These are phyloP conservation scores for Dasypolia templi DNA, from an alignment of 2,888 invertebrate genomes.

Conservation along the genomic window DNA sequence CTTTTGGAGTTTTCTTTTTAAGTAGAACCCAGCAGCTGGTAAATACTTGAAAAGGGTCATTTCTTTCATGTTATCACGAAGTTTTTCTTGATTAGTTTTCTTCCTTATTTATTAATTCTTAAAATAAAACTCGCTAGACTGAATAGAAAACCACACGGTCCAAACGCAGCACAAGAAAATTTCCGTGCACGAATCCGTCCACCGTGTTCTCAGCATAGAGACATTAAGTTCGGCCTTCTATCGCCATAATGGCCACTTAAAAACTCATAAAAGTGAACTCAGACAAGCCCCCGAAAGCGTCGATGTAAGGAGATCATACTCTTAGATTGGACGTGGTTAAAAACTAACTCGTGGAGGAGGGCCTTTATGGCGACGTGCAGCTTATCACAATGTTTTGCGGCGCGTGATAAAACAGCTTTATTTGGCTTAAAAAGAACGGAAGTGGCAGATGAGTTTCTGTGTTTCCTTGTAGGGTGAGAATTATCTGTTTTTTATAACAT, in stretches of 20 bases:
- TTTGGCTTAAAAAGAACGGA: slow-evolving; percentile 35
- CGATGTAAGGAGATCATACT: slow-evolving; percentile 73
- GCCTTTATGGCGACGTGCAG: slow-evolving; percentile 62
- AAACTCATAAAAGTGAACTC: slow-evolving; percentile 86
- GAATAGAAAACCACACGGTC: slow-evolving; percentile 23
- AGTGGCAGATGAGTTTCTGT: neutral
- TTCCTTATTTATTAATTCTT: neutral
- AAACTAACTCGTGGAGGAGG: slow-evolving; percentile 57
- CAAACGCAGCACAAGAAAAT: slow-evolving; percentile 73
- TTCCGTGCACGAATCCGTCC: slow-evolving; percentile 64
- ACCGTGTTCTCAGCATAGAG: slow-evolving; percentile 76
- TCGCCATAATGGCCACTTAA: slow-evolving; percentile 86
- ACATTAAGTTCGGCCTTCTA: slow-evolving; percentile 82
- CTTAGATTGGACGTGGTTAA: slow-evolving; percentile 64
- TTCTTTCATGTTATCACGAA: neutral
- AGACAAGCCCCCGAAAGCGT: slow-evolving; percentile 72
- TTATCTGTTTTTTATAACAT: neutral
- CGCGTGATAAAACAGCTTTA: slow-evolving; percentile 63
- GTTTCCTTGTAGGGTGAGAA: neutral
- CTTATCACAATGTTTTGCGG: slow-evolving; percentile 66
- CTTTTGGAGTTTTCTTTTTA: too few relatives aligned
- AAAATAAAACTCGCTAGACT: neutral
- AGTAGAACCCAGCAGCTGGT: too few relatives aligned
- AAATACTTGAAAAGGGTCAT: neutral
- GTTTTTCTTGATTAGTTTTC: neutral